Conservation (phyloP, 2,797 vertebrate species). For the Helicolenus hilgendorfi region DNA sequence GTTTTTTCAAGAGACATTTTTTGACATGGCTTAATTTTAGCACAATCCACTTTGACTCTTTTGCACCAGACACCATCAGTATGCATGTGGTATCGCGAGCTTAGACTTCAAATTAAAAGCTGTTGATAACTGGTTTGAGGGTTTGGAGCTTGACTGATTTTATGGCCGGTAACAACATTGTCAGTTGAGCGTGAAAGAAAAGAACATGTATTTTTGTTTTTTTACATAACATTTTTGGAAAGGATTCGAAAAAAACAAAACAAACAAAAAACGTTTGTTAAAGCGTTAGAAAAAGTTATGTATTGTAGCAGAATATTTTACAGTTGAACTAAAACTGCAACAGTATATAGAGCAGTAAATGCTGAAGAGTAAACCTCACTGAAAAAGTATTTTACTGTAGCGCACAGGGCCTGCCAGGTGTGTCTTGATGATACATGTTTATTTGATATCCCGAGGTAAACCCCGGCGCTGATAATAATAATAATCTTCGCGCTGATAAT, state of each 20-base stretch:
- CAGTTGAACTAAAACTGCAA: not conserved
- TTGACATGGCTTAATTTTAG: slow-evolving; percentile 16
- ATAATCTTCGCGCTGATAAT: slow-evolving; percentile 75
- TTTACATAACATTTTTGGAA: not conserved
- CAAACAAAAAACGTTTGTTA: not conserved
- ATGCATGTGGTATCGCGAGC: not conserved
- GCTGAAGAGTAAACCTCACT: not conserved
- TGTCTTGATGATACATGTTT: slow-evolving; percentile 66
- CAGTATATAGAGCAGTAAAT: not conserved
- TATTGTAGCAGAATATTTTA: not conserved
- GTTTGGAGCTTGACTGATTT: not conserved
- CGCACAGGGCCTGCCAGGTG: slow-evolving; percentile 54
- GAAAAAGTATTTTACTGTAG: not conserved
- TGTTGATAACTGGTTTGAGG: not conserved
- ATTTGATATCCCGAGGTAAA: slow-evolving; percentile 78
- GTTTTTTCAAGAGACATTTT: not conserved
- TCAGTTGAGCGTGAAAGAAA: not conserved
- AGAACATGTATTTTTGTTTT: not conserved
- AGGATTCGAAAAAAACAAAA: not conserved
- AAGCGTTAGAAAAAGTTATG: not conserved
- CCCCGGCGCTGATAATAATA: slow-evolving; percentile 52
- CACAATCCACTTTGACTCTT: slow-evolving; percentile 4
- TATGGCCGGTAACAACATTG: not conserved
- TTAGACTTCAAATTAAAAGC: slow-evolving; percentile 7
- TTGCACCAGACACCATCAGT: not conserved